Evolutionary conservation across 2,888 invertebrate species (phyloP).

Genomic region (Zootermopsis nevadensis): DNA sequence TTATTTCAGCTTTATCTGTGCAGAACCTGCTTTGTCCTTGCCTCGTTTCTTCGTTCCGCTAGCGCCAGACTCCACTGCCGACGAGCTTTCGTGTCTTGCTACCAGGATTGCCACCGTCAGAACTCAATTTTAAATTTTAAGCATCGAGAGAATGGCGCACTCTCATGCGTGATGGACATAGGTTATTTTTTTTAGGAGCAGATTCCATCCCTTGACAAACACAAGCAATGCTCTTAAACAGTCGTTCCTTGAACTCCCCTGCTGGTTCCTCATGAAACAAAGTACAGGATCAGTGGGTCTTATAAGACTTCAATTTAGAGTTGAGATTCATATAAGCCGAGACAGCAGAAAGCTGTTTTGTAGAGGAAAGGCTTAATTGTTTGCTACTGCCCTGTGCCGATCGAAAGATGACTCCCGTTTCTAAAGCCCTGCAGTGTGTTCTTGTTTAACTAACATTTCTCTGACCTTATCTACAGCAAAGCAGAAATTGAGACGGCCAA

Average conservation of each 20-base stretch:
- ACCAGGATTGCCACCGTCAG: no score
- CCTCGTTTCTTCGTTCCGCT: no score
- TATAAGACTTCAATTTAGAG: background rate
- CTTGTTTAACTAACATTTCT: background rate
- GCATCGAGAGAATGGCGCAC: no score
- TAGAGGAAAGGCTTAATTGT: constrained; percentile 10
- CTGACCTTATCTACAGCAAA: background rate
- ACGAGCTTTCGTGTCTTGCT: no score
- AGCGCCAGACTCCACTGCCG: no score
- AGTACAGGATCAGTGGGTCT: constrained; percentile 23
- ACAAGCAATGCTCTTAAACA: background rate
- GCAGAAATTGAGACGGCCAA: constrained; percentile 3
- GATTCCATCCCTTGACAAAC: background rate
- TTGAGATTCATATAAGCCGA: constrained; percentile 30
- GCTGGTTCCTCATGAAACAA: background rate
- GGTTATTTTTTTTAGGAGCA: no score
- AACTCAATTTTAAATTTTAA: no score
- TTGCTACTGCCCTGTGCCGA: background rate
- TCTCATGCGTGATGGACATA: no score
- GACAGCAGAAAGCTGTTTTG: background rate
- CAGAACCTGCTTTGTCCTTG: no score
- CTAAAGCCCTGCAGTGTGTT: background rate
- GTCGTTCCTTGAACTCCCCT: background rate
- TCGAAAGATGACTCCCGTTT: background rate
- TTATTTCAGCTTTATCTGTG: no score